Base-by-base conservation (phyloP, 2,113 vertebrate species). In the Typhlomys cinereus region DNA sequence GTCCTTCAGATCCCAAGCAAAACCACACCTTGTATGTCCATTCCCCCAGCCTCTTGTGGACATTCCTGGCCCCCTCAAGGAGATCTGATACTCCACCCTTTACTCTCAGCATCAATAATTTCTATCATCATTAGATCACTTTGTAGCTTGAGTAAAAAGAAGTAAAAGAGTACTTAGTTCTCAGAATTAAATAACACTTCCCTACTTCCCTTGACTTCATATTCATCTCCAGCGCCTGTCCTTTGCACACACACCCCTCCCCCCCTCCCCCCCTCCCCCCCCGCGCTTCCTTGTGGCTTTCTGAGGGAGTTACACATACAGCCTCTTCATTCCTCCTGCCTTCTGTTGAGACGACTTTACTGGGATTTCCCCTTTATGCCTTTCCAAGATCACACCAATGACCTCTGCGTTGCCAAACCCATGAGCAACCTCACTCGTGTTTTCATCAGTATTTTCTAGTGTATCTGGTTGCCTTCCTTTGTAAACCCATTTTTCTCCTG, bases 71-170 rank as follows among this genome's bases (percentile, higher is more conserved):
- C 14, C 44, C 76, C 67, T 62, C 80, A 50, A 4, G 20, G 70
- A 73, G 88, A 85, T 21, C 64, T 62, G 57, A 34, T 17, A 82
- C 13, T 52, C 64, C 76, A 36, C 31, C 62, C 59, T 70, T 71
- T 59, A 59, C 11, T 89, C 20, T 86, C 54, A 91, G 8, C 81
- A 95, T 27, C n/a, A 95, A 66, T 75, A 31, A 50, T 54, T 54
- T 89, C 34, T 41, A 39, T 82, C 44, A 69, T 39, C 85, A 87
- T 6, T 29, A 23, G 59, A 71, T 94, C 67, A 88, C 66, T 85
- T n/a, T 80, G 67, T 66, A 85, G 74, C 74, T 54, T 70, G 46
- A 61, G 41, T 48, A 13, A n/a, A 52, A 18, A 71, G 31, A 74
- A 66, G 36, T 44, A 64, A 81, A 64, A 34, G 2, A 83, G 34